Evolutionary conservation across 92 coral and sea anemone genomes (phyloP).

Genomic region (Phenganax subtilis): DNA sequence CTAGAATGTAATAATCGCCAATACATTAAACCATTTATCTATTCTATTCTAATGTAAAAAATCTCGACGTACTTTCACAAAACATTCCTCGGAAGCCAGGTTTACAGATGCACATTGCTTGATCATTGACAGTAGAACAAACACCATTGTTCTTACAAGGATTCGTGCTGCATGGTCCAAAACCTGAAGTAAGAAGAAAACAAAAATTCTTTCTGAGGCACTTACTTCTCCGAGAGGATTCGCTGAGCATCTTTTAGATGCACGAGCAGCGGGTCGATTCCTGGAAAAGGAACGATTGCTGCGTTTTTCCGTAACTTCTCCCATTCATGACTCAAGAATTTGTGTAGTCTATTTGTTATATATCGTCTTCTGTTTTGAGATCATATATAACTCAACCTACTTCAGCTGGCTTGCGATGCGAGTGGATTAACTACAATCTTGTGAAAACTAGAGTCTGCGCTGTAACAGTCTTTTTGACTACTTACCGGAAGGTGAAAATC

Average conservation of each 20-base stretch:
- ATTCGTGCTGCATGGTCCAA: slow-evolving; percentile 67
- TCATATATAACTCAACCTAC: too few species aligned
- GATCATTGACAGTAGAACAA: slow-evolving; percentile 62
- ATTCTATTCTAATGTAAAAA: too few species aligned
- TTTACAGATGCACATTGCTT: slow-evolving; percentile 65
- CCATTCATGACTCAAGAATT: too few species aligned
- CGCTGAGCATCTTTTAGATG: too few species aligned
- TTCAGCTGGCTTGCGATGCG: too few species aligned
- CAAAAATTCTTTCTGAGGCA: background rate
- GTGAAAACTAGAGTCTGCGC: too few species aligned
- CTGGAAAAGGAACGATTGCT: too few species aligned
- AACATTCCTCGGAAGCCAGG: slow-evolving; percentile 81
- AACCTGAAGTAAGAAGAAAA: slow-evolving; percentile 5
- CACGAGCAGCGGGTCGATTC: too few species aligned
- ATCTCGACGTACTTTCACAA: slow-evolving; percentile 58
- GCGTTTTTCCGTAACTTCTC: too few species aligned
- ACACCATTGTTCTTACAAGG: slow-evolving; percentile 93
- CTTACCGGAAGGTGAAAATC: slow-evolving; percentile 31
- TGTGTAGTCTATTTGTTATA: too few species aligned
- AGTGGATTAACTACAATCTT: too few species aligned
- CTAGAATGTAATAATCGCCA: slow-evolving; percentile 35
- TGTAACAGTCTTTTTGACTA: background rate
- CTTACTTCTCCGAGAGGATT: background rate
- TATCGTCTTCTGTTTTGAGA: too few species aligned
- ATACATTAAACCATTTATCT: background rate